phyloP scores from a whole-genome alignment of 2,797 vertebrate species.

The Pteropus rufus region DNA sequence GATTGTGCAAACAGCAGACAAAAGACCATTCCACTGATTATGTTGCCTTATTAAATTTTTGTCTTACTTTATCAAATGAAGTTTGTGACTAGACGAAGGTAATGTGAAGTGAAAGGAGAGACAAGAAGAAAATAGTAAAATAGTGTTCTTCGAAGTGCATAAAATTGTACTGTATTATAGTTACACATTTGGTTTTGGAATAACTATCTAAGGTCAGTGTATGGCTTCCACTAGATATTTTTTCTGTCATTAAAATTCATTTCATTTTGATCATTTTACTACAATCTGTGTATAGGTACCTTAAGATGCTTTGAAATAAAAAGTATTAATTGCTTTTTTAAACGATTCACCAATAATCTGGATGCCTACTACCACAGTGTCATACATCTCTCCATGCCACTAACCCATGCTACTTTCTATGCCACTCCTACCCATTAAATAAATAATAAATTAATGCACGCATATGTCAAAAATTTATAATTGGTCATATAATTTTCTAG shows the following conservation, averaged over 20 bases:
- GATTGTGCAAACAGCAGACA: not conserved
- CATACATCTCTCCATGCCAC: not conserved
- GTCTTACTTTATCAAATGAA: not conserved
- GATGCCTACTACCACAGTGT: not conserved
- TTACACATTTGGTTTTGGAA: not conserved
- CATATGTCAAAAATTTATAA: not conserved
- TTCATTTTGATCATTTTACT: not conserved
- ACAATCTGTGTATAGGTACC: not conserved
- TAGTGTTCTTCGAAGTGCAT: not conserved
- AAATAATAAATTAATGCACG: not conserved
- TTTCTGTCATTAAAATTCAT: not conserved
- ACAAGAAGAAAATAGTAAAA: not conserved
- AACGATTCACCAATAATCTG: not conserved
- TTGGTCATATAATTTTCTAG: not conserved
- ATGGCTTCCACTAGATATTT: not conserved
- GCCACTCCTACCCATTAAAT: not conserved
- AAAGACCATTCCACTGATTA: not conserved
- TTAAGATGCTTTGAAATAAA: not conserved
- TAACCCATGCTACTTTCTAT: not conserved
- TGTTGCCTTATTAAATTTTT: not conserved
- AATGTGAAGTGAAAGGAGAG: not conserved
- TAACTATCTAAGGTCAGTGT: not conserved
- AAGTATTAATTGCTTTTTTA: not conserved
- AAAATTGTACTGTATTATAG: not conserved
- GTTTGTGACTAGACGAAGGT: not conserved